Base-by-base conservation (phyloP, 2,888 invertebrate species). In the Gari tellinella region DNA sequence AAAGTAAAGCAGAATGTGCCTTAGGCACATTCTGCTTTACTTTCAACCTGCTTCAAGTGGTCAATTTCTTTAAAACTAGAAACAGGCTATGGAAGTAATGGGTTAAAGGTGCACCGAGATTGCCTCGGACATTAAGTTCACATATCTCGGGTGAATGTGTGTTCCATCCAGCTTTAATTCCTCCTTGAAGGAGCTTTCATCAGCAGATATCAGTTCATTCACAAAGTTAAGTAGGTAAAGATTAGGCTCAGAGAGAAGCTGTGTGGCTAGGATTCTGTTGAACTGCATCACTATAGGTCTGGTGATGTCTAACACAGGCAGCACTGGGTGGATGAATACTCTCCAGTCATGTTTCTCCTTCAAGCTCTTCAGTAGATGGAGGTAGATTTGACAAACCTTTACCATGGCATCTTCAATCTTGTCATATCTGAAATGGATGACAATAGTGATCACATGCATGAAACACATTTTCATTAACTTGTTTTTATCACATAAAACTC, bases 261-360 rank as follows among this genome's bases (percentile, higher is more conserved):
- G 74, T 7, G 72, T 57, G n/a, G 74, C 70, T 56, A 83, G 48
- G n/a, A 65, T 60, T 23, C 65, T 60, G 53, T 83, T 83, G 66
- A 83, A 83, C 77, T 77, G 82, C 68, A 81, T 63, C 25, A 83
- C 82, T 14, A 83, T 66, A 40, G 74, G 72, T 52, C 83, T 73
- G 37, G 83, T 83, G 15, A 75, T 23, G 46, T 83, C 81, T 17
- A 83, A 60, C 10, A 83, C 75, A 48, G 83, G 83, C 46, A 78
- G 57, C 10, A 83, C 81, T 25, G 83, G 83, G 45, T 83, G 83
- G n/a, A 83, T 58, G 56, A 75, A 78, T 17, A 83, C 61, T 26
- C 60, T 69, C 79, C 79, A 83, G 17, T 69, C 40, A 48, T 75
- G 60, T 23, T 76, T 40, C 10, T 45, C 40, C 17, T 72, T 58